A percentile compares a stretch with the other conserved stretches of the same genome.
These are phyloP conservation scores for Chrysomela aeneicollis DNA, from an alignment of 2,888 invertebrate species.

Conservation along the genomic window DNA sequence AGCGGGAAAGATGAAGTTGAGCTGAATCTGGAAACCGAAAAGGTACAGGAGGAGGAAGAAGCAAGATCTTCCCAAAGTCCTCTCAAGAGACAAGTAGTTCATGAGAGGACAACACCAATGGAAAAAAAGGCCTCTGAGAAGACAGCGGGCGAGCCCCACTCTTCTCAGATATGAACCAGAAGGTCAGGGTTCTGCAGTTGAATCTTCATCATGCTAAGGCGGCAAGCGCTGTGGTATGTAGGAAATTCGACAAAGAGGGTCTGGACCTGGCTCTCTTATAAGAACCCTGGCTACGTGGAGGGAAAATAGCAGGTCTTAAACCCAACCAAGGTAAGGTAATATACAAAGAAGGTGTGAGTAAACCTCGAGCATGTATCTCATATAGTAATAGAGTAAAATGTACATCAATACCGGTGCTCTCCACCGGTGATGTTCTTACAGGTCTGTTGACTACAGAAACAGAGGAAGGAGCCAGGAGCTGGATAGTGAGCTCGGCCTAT, in stretches of 20 bases:
- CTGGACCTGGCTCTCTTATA: constrained; percentile 5
- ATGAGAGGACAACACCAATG: too few species aligned
- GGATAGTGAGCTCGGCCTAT: constrained; percentile 18
- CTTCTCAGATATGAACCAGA: too few species aligned
- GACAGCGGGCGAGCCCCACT: too few species aligned
- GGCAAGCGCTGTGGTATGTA: constrained; percentile 2
- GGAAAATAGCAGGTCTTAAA: constrained; percentile 3
- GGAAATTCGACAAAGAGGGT: constrained; percentile 6
- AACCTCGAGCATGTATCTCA: background rate
- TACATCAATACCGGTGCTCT: background rate
- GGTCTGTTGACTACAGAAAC: too few species aligned
- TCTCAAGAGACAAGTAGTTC: too few species aligned
- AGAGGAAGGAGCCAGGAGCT: background rate
- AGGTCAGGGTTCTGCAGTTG: background rate
- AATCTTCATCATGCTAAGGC: constrained; percentile 7
- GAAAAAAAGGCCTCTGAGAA: too few species aligned
- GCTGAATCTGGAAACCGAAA: too few species aligned
- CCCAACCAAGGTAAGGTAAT: constrained; percentile 3
- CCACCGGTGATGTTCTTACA: background rate
- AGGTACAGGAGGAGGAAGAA: too few species aligned
- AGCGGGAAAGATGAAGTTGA: too few species aligned
- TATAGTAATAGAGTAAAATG: background rate
- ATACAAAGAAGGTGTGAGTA: background rate
- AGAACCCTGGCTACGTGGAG: constrained; percentile 17
- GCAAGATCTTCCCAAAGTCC: too few species aligned